A percentile compares a stretch with the other conserved stretches of the same genome.
Evolutionary conservation across 2,888 invertebrate genomes (phyloP).

Genomic region (Cyaniris semiargus): DNA sequence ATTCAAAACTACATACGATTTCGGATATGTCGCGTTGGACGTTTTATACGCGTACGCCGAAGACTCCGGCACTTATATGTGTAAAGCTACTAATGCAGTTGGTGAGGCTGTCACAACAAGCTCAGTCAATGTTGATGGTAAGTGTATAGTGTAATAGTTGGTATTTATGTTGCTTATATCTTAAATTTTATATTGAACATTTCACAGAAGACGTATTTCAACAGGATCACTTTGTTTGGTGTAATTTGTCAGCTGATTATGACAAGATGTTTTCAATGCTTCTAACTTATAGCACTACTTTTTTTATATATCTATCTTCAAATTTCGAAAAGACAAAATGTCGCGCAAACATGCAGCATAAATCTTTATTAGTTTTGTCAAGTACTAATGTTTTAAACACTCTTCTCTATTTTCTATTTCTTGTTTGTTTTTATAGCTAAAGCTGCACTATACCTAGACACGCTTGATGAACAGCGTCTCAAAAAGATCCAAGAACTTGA

Average conservation of each 20-base stretch:
- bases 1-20: slow-evolving; percentile 97
- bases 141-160: slow-evolving; percentile 48
- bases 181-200: background rate
- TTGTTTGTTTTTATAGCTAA: slow-evolving; percentile 81
- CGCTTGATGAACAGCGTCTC: slow-evolving; percentile 93
- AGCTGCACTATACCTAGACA: slow-evolving; percentile 91
- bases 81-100: slow-evolving; percentile 95
- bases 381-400: background rate
- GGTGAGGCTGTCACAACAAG: slow-evolving; percentile 98
- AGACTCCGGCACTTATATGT: slow-evolving; percentile 98
- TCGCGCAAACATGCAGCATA: background rate
- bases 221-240: background rate
- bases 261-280: background rate
- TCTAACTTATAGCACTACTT: background rate
- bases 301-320: background rate
- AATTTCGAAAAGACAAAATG: background rate
- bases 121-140: slow-evolving; percentile 92
- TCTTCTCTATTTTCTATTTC: slow-evolving; percentile 31
- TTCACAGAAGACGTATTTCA: background rate
- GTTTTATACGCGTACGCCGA: slow-evolving; percentile 98
- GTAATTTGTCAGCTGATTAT: background rate
- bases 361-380: background rate
- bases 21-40: slow-evolving; percentile 98
- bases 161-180: slow-evolving; percentile 2
- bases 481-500: slow-evolving; percentile 94